These are phyloP conservation scores for Dicaeum eximium DNA, from an alignment of 2,113 vertebrate genomes.

Conservation along the genomic window DNA sequence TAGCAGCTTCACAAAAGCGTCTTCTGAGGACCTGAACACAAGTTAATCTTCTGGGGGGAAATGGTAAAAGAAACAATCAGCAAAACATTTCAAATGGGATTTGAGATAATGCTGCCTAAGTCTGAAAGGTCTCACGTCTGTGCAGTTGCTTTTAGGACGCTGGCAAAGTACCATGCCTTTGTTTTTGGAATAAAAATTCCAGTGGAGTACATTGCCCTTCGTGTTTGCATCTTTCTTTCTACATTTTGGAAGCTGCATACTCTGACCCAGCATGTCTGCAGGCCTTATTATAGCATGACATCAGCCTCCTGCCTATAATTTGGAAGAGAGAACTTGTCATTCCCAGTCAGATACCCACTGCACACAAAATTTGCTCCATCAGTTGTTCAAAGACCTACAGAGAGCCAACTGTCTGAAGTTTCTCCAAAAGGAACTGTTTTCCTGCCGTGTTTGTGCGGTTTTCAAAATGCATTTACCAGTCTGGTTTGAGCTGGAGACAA, in stretches of 20 bases:
- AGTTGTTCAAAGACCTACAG: not conserved
- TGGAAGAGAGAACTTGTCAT: slow-evolving; percentile 18
- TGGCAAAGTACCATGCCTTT: not conserved
- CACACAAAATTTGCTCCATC: not conserved
- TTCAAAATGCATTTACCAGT: not conserved
- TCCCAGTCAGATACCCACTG: not conserved
- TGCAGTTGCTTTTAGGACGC: not conserved
- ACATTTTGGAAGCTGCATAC: not conserved
- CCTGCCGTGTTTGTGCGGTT: not conserved
- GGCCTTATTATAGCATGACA: slow-evolving; percentile 19
- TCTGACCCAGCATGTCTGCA: not conserved
- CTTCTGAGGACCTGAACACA: slow-evolving; percentile 48
- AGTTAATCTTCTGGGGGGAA: slow-evolving; percentile 61
- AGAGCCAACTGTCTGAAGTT: not conserved
- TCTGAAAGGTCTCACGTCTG: not conserved
- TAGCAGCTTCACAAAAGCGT: slow-evolving; percentile 62
- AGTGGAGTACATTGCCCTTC: not conserved
- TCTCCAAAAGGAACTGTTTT: not conserved
- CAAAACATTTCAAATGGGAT: slow-evolving; percentile 55
- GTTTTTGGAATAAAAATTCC: not conserved
- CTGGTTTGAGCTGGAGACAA: not conserved
- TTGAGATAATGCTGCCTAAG: slow-evolving; percentile 45
- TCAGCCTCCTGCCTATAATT: slow-evolving; percentile 18
- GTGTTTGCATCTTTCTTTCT: not conserved
- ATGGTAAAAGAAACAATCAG: slow-evolving; percentile 62